Conservation (phyloP, 2,888 invertebrate species). For the Noctuana brunneofusca region DNA sequence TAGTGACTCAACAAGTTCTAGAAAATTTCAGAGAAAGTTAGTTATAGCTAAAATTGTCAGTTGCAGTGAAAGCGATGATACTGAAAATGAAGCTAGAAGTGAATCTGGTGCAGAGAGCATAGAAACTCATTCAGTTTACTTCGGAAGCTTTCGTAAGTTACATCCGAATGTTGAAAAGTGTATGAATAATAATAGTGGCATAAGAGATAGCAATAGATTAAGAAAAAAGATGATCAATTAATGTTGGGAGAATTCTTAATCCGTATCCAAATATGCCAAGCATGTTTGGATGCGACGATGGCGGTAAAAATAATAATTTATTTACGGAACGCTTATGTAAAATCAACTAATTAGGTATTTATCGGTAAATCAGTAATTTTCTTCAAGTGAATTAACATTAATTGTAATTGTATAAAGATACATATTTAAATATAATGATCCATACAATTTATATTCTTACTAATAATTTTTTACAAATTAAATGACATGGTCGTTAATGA, state of each 20-base stretch:
- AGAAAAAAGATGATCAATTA: constrained; percentile 34
- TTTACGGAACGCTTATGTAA: too few species aligned
- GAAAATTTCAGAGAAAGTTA: constrained; percentile 67
- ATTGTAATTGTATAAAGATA: too few species aligned
- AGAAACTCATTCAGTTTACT: constrained; percentile 93
- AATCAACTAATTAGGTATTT: not conserved
- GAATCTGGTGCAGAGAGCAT: constrained; percentile 94
- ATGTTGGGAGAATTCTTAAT: constrained; percentile 30
- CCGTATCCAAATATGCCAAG: not conserved
- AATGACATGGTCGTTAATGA: too few species aligned
- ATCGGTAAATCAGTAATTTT: too few species aligned
- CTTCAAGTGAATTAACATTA: too few species aligned
- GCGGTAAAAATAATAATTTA: too few species aligned
- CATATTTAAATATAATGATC: too few species aligned
- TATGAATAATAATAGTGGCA: constrained; percentile 42
- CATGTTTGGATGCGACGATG: not conserved
- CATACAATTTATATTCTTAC: too few species aligned
- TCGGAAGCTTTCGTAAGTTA: constrained; percentile 86
- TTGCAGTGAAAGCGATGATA: constrained; percentile 90
- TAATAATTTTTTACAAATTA: too few species aligned
- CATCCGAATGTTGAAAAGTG: constrained; percentile 53
- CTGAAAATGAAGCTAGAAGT: constrained; percentile 90
- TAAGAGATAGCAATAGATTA: constrained; percentile 42
- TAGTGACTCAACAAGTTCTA: constrained; percentile 88
- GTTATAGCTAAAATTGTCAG: constrained; percentile 80